Evolutionary conservation across 2,797 vertebrate species (phyloP).

Genomic region (Lycodopsis pacificus): DNA sequence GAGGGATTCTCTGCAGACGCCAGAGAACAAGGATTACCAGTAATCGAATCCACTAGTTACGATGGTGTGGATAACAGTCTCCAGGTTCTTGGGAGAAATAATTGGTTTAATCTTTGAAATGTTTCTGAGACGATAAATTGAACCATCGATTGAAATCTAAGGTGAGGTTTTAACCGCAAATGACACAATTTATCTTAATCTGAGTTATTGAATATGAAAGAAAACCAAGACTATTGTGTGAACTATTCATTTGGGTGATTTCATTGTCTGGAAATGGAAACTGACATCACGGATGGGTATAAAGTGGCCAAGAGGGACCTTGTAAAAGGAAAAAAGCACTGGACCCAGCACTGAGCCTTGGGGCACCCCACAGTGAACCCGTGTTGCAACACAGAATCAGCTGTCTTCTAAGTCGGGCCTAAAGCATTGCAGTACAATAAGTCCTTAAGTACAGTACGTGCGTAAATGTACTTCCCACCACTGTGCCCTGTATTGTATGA

Average conservation of each 20-base stretch:
- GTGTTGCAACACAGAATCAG: neutral
- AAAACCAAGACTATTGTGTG: too few species aligned
- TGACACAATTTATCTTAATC: too few species aligned
- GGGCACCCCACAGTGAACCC: neutral
- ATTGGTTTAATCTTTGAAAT: neutral
- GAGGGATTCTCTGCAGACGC: too few species aligned
- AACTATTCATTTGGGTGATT: too few species aligned
- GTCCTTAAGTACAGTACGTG: neutral
- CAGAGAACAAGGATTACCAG: too few species aligned
- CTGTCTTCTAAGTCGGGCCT: neutral
- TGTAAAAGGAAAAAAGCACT: neutral
- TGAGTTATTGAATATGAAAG: too few species aligned
- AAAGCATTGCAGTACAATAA: neutral
- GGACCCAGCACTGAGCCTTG: neutral
- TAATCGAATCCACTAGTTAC: too few species aligned
- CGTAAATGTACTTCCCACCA: neutral
- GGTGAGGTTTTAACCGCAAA: too few species aligned
- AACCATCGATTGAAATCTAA: neutral
- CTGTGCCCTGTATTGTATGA: neutral
- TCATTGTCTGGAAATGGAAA: neutral
- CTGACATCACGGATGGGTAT: neutral
- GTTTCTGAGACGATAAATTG: neutral
- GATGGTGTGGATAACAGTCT: too few species aligned
- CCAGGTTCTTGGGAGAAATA: too few species aligned
- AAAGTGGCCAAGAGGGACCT: neutral